Base-by-base conservation (phyloP, 2,797 vertebrate species). In the Paramormyrops hopkinsi region DNA sequence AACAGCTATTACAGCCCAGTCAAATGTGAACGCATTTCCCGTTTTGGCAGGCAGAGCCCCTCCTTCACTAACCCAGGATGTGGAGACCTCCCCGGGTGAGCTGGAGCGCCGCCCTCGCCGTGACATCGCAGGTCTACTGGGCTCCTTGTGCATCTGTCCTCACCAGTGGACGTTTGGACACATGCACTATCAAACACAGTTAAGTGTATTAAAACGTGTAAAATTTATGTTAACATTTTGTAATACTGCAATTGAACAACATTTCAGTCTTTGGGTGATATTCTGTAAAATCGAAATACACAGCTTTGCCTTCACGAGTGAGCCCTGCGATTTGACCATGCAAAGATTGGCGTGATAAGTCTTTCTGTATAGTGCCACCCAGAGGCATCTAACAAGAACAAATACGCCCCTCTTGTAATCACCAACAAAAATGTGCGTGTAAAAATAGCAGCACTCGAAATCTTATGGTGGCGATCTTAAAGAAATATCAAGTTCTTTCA, bases 11-110 rank as follows among this genome's bases (percentile, higher is more conserved):
- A 92, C 93, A 54, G 37, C 59, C 29, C 33, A 94, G 93, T 91
- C 92, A 54, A n/a, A 90, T 90, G 89, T 86, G 91, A 93, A 94
- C 94, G 94, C 94, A 96, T 95, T 95, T 95, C 95, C 95, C 95
- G 94, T 94, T 1, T 29, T 69, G 87, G 59, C 19, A 76, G 50
- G 2, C 19, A 87, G 91, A 54, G 69, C 90, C 89, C 94, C 91
- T 84, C 91, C 91, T 91, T 51, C 51, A 46, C 56, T 65, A 88
- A 88, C 51, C 56, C 88, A 88, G 59, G 87, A 90, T 86, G 59
- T 84, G 22, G 33, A 85, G 87, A 90, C 82, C 59, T 50, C 51
- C 14, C 2, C 22, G n/a, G 44, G 25, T 17, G 53, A 33, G 12
- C 33, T 88, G 88, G 50, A 83, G 89, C 82, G 50, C 87, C 89